Evolutionary conservation across 2,797 vertebrate species (phyloP), one percentile per base, ranked within the genome.

Genomic region (Rhinoraja longicauda): DNA sequence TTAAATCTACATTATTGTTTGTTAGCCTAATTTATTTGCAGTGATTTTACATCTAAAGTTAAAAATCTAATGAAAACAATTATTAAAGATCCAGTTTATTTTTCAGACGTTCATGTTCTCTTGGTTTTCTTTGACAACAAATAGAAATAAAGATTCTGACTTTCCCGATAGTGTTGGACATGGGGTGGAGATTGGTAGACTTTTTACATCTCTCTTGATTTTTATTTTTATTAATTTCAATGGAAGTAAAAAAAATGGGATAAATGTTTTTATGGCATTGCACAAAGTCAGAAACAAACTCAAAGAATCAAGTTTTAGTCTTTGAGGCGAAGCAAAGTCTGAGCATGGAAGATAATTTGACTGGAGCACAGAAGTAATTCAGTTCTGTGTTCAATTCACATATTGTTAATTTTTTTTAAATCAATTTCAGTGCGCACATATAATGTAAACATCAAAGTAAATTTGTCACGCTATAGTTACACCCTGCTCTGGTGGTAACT

Each of bases 41-140:
- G 24, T 70, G 36, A 70, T 53, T 53, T 91, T n/a, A 91, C 67
- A 91, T 73, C 64, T 36, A 91, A 91, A 45, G 24, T 39, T 91
- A 62, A 91, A 91, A 72, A 32, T 8, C 36, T 91, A 39, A 26
- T 45, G 67, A 39, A 92, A 29, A 12, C 32, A 19, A 24, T 24
- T 72, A 26, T 73, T 24, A n/a, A 39, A 73, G 21, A 75, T 12
- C 24, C 29, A 15, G 2, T 92, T 4, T 73, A 73, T 1, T 73
- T 9, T 70, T 39, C 32, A 24, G 0, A 9, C 84, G 86, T 29
- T n/a, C 36, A 84, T 62, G 29, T 64, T 15, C 36, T 39, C 32
- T 39, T 67, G 70, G 39, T 12, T 24, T 91, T 15, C 29, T 88
- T 88, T 86, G 24, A 84, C 81, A 59, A 29, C 26, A 10, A 26